Percentiles rank a stretch among this genome's conserved stretches.
phyloP scores from a whole-genome alignment of 1,140 invertebrate species.

The Helicorthomorpha holstii region DNA sequence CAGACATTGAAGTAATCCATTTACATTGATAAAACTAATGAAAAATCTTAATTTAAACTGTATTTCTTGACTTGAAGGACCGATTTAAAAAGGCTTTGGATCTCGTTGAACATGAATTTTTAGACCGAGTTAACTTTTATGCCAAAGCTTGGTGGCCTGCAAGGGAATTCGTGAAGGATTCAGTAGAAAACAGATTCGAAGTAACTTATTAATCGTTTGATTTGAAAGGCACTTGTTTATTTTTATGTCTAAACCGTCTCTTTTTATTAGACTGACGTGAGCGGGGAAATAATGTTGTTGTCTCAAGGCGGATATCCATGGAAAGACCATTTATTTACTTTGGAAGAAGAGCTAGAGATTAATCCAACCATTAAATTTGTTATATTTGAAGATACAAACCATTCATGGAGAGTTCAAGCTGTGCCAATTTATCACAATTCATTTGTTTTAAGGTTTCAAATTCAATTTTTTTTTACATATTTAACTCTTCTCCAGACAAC shows the following conservation, averaged over 20 bases:
- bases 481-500: no score
- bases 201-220: constrained; percentile 17
- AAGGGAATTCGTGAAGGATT: constrained; percentile 45
- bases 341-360: constrained; percentile 59
- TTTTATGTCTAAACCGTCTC: background rate
- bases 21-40: constrained; percentile 4
- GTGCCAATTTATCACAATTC: constrained; percentile 52
- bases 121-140: constrained; percentile 47
- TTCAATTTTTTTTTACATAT: no score
- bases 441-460: constrained; percentile 54
- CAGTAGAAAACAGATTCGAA: constrained; percentile 47
- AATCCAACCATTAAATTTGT: constrained; percentile 50
- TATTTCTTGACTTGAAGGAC: constrained; percentile 17
- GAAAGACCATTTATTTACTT: constrained; percentile 66
- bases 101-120: constrained; percentile 64
- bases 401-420: constrained; percentile 59
- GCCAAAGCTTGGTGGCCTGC: constrained; percentile 67
- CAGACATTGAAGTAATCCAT: constrained; percentile 28
- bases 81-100: constrained; percentile 57
- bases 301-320: constrained; percentile 47
- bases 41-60: constrained; percentile 8
- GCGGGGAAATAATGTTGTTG: constrained; percentile 64
- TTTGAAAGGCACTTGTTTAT: background rate
- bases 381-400: constrained; percentile 44
- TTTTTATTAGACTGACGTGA: constrained; percentile 32